Evolutionary conservation across 2,888 invertebrate genomes (phyloP), one percentile per base, ranked within the genome.

Genomic region (Patella ulyssiponensis): DNA sequence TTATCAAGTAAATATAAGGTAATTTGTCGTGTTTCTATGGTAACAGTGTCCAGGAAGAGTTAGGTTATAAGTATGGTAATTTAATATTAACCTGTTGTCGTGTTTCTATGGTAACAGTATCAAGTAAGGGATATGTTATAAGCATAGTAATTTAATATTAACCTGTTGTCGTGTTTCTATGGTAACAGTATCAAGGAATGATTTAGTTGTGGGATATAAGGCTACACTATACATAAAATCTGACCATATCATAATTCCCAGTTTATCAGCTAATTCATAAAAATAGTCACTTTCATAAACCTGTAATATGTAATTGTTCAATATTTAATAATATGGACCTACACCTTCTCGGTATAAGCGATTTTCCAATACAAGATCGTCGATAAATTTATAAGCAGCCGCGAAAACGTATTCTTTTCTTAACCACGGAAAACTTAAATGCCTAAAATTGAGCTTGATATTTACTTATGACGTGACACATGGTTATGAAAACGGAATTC

Each of bases 221-320:
- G 96, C 94, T 90, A 97, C 98, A 0, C 98, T 98, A 91, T 98
- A 99, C 95, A 98, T 96, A 90, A 98, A 95, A 92, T 99, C 99
- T 83, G 99, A 98, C 98, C 98, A 99, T 77, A 99, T 95, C 87
- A 99, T 93, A 72, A 99, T 95, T 1, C 99, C 99, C 73, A 96
- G 93, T 88, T 95, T 94, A 90, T 99, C 98, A 76, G 97, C 96
- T 58, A 95, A 91, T 81, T 92, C 86, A 91, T 99, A 99, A 91
- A 99, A 98, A 77, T 94, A 93, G 84, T 98, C 96, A 0, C 95
- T 94, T 90, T 98, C 98, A 88, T 98, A 99, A 0, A 97, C 80
- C 88, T 89, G 82, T 5, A 73, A 70, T 12, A 33, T 44, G 44
- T 9, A 44, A 44, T 9, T 44, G 44, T 44, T 44, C 44, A 44